Evolutionary conservation across 2,113 vertebrate species (phyloP).

Genomic region (Telmatochromis sp.): DNA sequence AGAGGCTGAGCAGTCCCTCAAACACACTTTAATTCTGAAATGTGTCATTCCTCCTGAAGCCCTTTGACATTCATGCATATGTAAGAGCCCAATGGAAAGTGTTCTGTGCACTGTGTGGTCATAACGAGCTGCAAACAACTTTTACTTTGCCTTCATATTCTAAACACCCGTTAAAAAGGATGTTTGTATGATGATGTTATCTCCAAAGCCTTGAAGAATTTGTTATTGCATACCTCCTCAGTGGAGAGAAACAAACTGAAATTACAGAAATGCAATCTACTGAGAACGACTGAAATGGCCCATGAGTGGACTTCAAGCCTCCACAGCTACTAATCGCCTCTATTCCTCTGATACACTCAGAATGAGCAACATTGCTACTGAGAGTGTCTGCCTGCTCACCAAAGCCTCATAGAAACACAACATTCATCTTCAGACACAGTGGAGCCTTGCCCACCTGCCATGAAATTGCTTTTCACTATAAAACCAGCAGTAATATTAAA

Average conservation of each 20-base stretch:
- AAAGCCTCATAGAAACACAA: neutral
- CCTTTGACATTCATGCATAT: neutral
- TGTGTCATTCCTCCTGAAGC: neutral
- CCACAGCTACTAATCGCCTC: constrained; percentile 1
- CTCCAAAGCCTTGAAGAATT: neutral
- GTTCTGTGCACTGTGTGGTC: neutral
- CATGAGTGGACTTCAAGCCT: constrained; percentile 24
- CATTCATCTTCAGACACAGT: constrained; percentile 30
- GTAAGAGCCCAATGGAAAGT: neutral
- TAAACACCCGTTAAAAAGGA: neutral
- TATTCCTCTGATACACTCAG: constrained; percentile 1
- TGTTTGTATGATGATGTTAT: neutral
- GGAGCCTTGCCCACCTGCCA: constrained; percentile 20
- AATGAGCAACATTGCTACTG: neutral
- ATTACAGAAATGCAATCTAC: constrained; percentile 26
- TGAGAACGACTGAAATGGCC: constrained; percentile 9
- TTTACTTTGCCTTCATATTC: neutral
- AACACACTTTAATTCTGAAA: neutral
- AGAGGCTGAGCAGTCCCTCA: neutral
- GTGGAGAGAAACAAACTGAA: constrained; percentile 22
- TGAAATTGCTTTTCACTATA: constrained; percentile 40
- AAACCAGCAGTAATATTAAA: neutral
- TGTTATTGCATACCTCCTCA: constrained; percentile 13
- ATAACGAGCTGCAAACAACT: neutral
- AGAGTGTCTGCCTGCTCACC: neutral